These are phyloP conservation scores for Platysternon megacephalum DNA, from an alignment of 2,113 vertebrate genomes.

Conservation along the genomic window DNA sequence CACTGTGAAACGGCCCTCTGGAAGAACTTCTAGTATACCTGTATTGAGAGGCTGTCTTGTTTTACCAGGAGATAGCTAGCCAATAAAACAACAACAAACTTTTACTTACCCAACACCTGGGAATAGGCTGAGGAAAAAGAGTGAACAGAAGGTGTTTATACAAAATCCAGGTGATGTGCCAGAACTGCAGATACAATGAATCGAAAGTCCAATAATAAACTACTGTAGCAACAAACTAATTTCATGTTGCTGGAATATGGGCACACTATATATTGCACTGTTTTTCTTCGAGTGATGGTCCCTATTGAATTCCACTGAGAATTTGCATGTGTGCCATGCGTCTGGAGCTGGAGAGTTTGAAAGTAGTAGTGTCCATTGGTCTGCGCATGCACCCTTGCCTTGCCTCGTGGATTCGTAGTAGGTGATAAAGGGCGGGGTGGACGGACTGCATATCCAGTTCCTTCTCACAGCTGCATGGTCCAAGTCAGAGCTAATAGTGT, in stretches of 20 bases:
- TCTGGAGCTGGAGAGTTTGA: background rate
- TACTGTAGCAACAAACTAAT: slow-evolving; percentile 24
- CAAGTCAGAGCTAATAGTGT: background rate
- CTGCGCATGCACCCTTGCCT: background rate
- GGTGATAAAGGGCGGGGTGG: background rate
- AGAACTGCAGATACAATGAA: slow-evolving; percentile 27
- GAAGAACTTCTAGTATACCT: slow-evolving; percentile 22
- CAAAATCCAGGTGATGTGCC: background rate
- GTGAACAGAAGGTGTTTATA: background rate
- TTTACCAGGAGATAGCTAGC: slow-evolving; percentile 40
- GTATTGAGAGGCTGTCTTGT: slow-evolving; percentile 58
- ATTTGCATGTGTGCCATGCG: background rate
- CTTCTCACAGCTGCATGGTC: background rate
- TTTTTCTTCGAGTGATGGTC: background rate
- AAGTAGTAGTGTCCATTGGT: background rate
- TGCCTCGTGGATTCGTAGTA: background rate
- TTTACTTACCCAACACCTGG: slow-evolving; percentile 16
- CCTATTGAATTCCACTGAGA: background rate
- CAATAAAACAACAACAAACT: slow-evolving; percentile 28
- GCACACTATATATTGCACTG: slow-evolving; percentile 65
- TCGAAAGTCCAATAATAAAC: slow-evolving; percentile 47
- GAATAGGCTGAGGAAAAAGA: background rate
- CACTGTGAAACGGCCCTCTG: slow-evolving; percentile 25
- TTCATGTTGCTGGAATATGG: slow-evolving; percentile 47
- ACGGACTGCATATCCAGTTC: background rate